Base-by-base conservation (phyloP, 1,140 invertebrate species). In the Apocrypta bakeri region DNA sequence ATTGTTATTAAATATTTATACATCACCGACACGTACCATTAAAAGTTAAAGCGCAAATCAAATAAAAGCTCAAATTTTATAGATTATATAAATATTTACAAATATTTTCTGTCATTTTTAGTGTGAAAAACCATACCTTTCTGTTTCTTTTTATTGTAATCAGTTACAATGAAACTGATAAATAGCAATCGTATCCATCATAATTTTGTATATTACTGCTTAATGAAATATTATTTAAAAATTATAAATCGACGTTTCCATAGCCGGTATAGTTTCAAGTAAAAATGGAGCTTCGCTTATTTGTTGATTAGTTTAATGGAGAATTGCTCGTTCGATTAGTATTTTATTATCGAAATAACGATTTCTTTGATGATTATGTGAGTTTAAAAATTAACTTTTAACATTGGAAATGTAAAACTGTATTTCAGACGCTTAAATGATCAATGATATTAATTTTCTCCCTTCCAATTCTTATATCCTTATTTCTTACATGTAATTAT, bases 401-500 rank as follows among this genome's bases (percentile, higher is more conserved):
- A n/a, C n/a, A n/a, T n/a, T n/a, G n/a, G n/a, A n/a, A n/a, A 14
- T 1, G n/a, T 56, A 17, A 21, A 56, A 56, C 21, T 56, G 48
- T 56, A 56, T 56, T 56, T 56, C 48, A 56, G 17, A 21, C 48
- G 21, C n/a, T 17, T 21, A 56, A 56, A 56, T 56, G 17, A 56
- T 56, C n/a, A 56, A 56, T 56, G 17, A 21, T n/a, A 56, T n/a
- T n/a, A n/a, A n/a, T n/a, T n/a, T n/a, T n/a, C n/a, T n/a, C n/a
- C n/a, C n/a, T n/a, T n/a, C n/a, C n/a, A n/a, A n/a, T 48, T 48
- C 2, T 48, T 48, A 17, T 0, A 48, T 17, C 42, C 17, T 56
- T 21, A 21, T 21, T 84, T 24, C 63, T 76, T 83, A 72, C 68
- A 79, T 77, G 66, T 79, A 84, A 27, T 81, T 42, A 79, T 76